Percentiles rank a stretch among this genome's conserved stretches.
Conservation (phyloP, 2,113 vertebrate species). For the Tursiops truncatus region DNA sequence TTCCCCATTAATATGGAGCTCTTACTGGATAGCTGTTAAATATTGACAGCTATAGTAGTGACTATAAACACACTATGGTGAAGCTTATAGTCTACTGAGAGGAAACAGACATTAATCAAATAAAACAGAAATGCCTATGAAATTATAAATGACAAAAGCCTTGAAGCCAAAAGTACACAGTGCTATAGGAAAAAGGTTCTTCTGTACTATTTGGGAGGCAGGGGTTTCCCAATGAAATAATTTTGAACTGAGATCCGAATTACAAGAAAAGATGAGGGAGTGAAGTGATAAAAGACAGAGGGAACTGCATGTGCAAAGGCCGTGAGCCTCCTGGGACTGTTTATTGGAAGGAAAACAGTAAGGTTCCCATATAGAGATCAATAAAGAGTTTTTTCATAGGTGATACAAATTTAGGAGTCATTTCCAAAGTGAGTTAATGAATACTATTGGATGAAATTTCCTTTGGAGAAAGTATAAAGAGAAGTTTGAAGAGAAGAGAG, state of each 20-base stretch:
- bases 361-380: neutral
- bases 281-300: neutral
- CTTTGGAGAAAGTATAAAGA: neutral
- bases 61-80: neutral
- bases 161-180: neutral
- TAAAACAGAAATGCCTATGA: constrained; percentile 35
- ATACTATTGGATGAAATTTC: neutral
- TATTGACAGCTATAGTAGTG: neutral
- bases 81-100: neutral
- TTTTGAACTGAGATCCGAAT: neutral
- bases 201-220: neutral
- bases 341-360: too few relatives aligned
- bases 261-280: neutral
- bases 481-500: neutral
- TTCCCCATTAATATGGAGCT: neutral
- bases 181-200: neutral
- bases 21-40: neutral
- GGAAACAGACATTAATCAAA: neutral
- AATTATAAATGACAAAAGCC: neutral
- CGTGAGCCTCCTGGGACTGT: neutral
- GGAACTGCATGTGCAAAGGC: neutral
- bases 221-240: neutral
- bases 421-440: neutral
- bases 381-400: neutral
- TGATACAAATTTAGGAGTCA: neutral